Evolutionary conservation across 2,888 invertebrate genomes (phyloP).

Genomic region (Drosophila gaucha): DNA sequence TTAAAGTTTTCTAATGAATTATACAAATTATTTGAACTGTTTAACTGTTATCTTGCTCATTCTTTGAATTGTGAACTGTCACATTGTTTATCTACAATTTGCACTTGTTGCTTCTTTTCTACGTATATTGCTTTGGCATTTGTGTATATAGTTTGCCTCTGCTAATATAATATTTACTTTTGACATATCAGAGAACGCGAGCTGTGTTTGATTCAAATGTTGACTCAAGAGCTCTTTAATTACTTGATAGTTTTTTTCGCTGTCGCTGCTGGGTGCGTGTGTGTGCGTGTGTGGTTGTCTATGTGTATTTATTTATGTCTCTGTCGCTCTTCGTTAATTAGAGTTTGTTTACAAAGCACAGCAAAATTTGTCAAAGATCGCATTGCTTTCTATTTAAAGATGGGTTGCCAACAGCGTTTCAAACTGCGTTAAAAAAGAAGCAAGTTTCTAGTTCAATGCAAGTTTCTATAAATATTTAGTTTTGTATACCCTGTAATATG

Average conservation of each 20-base stretch:
- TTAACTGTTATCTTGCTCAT: neutral
- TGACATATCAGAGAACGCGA: neutral
- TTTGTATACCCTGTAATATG: neutral
- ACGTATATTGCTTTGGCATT: neutral
- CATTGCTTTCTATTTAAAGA: too few relatives aligned
- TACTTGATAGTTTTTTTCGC: constrained; percentile 16
- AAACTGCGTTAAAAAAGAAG: too few relatives aligned
- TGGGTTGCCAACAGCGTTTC: too few relatives aligned
- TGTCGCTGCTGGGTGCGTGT: neutral
- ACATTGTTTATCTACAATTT: constrained; percentile 14
- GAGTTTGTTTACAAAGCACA: neutral
- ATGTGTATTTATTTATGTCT: neutral
- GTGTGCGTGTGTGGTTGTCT: neutral
- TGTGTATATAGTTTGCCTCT: neutral
- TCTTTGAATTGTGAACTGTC: neutral
- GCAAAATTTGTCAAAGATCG: neutral
- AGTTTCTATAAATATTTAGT: too few relatives aligned
- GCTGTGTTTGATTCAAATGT: constrained; percentile 3
- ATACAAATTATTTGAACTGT: too few relatives aligned
- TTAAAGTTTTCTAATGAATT: neutral
- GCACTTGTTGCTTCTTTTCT: neutral
- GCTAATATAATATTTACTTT: constrained; percentile 5
- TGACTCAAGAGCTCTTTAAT: constrained; percentile 21
- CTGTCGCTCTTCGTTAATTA: constrained; percentile 13
- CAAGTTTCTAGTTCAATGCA: too few relatives aligned